Percentiles rank a stretch among this genome's conserved stretches.
Evolutionary conservation across 2,888 invertebrate genomes (phyloP).

Genomic region (Neelides folsomi): DNA sequence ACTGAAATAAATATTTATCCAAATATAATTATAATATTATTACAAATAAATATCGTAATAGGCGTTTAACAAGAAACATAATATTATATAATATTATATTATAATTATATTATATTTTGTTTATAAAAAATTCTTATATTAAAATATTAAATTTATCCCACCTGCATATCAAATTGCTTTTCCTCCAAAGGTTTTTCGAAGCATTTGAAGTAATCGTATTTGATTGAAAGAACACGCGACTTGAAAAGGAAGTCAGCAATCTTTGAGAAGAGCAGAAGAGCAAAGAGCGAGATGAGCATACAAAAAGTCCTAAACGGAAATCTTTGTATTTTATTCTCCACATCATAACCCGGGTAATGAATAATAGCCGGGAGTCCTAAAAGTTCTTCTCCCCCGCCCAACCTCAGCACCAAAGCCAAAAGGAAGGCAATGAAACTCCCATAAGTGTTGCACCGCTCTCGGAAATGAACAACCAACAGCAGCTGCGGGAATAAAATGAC

Average conservation of each 20-base stretch:
- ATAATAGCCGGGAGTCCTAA: slow-evolving; percentile 70
- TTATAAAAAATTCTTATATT: no score
- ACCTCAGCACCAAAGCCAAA: slow-evolving; percentile 64
- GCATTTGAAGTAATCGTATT: slow-evolving; percentile 37
- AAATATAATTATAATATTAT: no score
- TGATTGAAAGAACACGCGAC: slow-evolving; percentile 36
- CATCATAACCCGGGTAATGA: slow-evolving; percentile 60
- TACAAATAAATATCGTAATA: no score
- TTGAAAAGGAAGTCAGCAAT: slow-evolving; percentile 47
- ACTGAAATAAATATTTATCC: no score
- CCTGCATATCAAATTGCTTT: no score
- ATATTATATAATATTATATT: no score
- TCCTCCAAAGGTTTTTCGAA: no score
- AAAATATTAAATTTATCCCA: no score
- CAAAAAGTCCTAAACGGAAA: slow-evolving; percentile 95
- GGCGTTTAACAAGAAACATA: no score
- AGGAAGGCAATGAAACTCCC: slow-evolving; percentile 83
- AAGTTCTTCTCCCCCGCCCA: slow-evolving; percentile 76
- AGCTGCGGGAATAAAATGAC: slow-evolving; percentile 97
- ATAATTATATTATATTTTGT: no score
- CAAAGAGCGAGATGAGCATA: slow-evolving; percentile 74
- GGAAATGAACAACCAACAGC: slow-evolving; percentile 92
- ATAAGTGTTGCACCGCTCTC: slow-evolving; percentile 88
- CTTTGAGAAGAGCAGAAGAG: slow-evolving; percentile 66
- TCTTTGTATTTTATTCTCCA: slow-evolving; percentile 51